Base-by-base conservation (phyloP, 1,140 invertebrate genomes). In the Colletes gigas region DNA sequence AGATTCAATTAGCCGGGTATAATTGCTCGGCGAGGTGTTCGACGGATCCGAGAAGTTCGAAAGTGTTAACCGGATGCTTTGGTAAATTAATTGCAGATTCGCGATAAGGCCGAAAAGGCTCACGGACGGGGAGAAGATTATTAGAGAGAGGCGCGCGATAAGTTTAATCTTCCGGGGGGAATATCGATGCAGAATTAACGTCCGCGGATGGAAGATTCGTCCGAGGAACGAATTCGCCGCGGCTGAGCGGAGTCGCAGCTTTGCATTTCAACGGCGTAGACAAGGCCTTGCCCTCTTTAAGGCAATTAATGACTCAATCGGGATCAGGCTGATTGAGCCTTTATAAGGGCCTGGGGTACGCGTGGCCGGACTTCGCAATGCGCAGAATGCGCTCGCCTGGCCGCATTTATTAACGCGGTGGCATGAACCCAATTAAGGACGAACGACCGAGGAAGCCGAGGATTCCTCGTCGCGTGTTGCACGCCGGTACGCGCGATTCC, bases 341-440 rank as follows among this genome's bases (percentile, higher is more conserved):
- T 89, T 90, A 89, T 88, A 89, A 90, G 89, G 86, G 85, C 85
- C 79, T 77, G 77, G 65, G 60, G 77, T 81, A 87, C 83, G 82
- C 89, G 88, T 89, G 88, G 88, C 86, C 81, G 85, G 89, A 90
- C 88, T 90, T 82, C 6, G 83, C 85, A 88, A 89, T 89, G 86
- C 79, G 82, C 82, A 89, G 86, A 88, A 89, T 88, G 86, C 82
- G 81, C 84, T 88, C 88, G 88, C 87, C 84, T 82, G 85, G 72
- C 68, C 85, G 88, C 80, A 86, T 88, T 89, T 89, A 89, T 89
- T 88, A 88, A 84, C 87, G 82, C 85, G 63, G 50, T 76, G 79
- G 74, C 83, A 88, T 79, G 85, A 89, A 87, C 87, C 82, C 87
- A 89, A 89, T 89, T 89, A 89, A 85, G 85, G 87, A 88, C 76